phyloP scores from a whole-genome alignment of 2,888 invertebrate species.

The Zonitis immaculata region DNA sequence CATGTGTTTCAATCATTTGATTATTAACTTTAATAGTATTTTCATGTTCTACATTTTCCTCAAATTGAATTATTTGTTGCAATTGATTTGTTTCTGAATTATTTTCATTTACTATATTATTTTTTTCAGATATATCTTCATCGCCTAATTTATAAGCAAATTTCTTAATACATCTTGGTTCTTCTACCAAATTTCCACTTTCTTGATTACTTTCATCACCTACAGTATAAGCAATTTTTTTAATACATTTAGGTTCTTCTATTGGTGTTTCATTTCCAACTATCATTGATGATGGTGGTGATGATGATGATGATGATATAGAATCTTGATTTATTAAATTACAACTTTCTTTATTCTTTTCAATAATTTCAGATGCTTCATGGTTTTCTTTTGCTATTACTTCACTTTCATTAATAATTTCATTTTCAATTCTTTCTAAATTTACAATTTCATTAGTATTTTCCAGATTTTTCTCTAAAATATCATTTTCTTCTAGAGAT shows the following conservation, averaged over 20 bases:
- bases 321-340: too few species aligned
- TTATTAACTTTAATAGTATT: not conserved
- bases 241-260: constrained; percentile 10
- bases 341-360: not conserved
- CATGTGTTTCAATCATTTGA: not conserved
- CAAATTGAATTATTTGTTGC: too few species aligned
- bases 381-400: not conserved
- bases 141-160: constrained; percentile 26
- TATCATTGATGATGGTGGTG: too few species aligned
- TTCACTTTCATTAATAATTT: not conserved
- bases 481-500: not conserved
- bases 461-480: too few species aligned
- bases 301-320: too few species aligned
- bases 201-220: constrained; percentile 7
- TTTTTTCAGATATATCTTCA: not conserved
- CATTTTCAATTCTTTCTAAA: not conserved
- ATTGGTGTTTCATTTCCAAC: constrained; percentile 8
- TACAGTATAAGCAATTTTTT: constrained; percentile 10
- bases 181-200: not conserved
- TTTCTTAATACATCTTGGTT: constrained; percentile 26
- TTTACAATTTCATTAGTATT: too few species aligned
- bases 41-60: not conserved
- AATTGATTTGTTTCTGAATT: not conserved
- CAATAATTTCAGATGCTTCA: too few species aligned
- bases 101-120: not conserved